phyloP scores from a whole-genome alignment of 2,113 vertebrate species.

The Cyprichromis sp. region DNA sequence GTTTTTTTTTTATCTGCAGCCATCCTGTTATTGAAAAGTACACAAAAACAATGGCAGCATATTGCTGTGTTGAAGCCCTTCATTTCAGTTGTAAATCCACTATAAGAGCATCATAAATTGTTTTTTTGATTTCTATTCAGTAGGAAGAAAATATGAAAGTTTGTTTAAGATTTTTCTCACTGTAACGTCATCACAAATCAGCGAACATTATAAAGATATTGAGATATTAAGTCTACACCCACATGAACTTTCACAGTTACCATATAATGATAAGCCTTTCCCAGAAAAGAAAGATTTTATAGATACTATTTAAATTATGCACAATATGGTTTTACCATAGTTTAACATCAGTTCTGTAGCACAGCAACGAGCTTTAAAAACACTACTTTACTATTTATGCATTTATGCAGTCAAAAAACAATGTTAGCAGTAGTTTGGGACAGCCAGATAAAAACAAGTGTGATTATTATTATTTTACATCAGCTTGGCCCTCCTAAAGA shows the following conservation, averaged over 20 bases:
- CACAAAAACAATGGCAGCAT: not conserved
- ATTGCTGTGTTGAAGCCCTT: not conserved
- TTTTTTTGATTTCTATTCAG: not conserved
- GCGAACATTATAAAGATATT: not conserved
- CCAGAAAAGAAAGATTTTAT: not conserved
- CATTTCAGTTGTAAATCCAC: not conserved
- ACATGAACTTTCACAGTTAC: not conserved
- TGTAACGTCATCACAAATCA: rapidly evolving
- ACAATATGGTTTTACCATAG: not conserved
- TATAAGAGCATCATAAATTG: not conserved
- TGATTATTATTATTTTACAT: not conserved
- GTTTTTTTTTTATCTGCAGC: not conserved
- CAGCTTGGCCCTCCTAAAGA: not conserved
- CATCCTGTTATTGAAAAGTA: not conserved
- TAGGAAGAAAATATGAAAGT: not conserved
- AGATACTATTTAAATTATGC: not conserved
- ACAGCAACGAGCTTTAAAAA: not conserved
- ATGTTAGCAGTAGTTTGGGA: not conserved
- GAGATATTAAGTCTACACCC: not conserved
- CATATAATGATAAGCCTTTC: not conserved
- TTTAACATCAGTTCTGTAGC: not conserved
- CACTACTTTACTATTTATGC: not conserved
- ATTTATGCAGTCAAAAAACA: not conserved
- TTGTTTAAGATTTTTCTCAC: not conserved
- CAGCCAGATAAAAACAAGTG: not conserved